These are phyloP conservation scores for Hippopotamyrus pictus DNA, from an alignment of 2,797 vertebrate species.

Conservation along the genomic window DNA sequence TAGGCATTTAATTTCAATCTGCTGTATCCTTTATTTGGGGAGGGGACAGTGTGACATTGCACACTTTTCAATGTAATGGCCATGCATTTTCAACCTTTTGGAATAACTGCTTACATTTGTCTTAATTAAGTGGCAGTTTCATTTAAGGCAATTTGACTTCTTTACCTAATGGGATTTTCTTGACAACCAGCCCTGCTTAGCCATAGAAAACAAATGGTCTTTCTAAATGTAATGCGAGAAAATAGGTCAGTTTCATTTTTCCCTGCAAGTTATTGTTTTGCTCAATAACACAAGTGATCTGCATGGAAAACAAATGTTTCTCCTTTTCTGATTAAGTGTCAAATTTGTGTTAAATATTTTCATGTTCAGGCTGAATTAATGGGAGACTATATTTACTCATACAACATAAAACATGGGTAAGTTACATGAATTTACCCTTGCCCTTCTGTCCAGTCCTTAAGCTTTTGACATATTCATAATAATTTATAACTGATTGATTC, in stretches of 20 bases:
- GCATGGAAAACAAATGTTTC: background rate
- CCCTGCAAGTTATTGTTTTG: background rate
- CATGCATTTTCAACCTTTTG: background rate
- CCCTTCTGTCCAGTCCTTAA: background rate
- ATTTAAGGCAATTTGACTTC: slow-evolving; percentile 7
- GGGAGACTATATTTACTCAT: background rate
- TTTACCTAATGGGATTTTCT: slow-evolving; percentile 12
- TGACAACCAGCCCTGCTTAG: slow-evolving; percentile 1
- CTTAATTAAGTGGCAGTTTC: slow-evolving; percentile 9
- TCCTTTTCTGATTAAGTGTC: background rate
- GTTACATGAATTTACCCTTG: background rate
- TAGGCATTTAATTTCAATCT: background rate
- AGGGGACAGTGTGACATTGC: background rate
- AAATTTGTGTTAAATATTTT: background rate
- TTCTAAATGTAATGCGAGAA: background rate
- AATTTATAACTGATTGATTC: background rate
- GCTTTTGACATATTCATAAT: background rate
- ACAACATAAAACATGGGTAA: background rate
- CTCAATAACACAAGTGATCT: background rate
- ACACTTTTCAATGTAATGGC: slow-evolving; percentile 3
- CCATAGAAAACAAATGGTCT: slow-evolving; percentile 6
- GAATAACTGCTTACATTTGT: slow-evolving; percentile 13
- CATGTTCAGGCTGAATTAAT: background rate
- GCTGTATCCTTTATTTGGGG: background rate
- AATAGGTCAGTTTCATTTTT: slow-evolving; percentile 9